A percentile compares a stretch with the other conserved stretches of the same genome.
These are phyloP conservation scores for Parus major DNA, from an alignment of 2,113 vertebrate genomes.

Conservation along the genomic window DNA sequence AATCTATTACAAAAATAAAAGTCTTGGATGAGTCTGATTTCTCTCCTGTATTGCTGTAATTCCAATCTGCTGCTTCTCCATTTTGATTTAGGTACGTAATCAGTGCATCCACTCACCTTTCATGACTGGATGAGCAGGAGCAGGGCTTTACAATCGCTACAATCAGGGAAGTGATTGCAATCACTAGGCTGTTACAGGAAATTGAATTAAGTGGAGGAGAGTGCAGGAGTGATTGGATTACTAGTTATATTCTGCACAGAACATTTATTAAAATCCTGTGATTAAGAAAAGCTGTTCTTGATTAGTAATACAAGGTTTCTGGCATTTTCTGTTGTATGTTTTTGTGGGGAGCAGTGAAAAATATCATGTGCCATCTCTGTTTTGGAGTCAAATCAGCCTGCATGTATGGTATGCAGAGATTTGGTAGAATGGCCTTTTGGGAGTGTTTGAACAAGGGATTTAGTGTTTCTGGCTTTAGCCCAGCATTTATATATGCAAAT, in stretches of 20 bases:
- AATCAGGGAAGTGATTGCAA: slow-evolving; percentile 17
- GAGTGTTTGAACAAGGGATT: not conserved
- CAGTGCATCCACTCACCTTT: not conserved
- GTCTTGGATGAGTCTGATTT: not conserved
- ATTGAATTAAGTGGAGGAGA: slow-evolving; percentile 17
- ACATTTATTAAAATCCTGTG: not conserved
- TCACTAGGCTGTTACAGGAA: not conserved
- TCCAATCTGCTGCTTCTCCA: not conserved
- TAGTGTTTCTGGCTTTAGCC: not conserved
- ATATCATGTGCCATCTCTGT: not conserved
- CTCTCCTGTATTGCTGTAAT: not conserved
- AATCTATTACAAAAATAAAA: not conserved
- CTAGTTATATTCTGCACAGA: not conserved
- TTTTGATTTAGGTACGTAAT: not conserved
- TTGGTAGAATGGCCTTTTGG: not conserved
- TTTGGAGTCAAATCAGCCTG: not conserved
- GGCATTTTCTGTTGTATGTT: not conserved
- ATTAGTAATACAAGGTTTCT: not conserved
- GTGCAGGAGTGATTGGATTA: not conserved
- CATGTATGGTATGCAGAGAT: not conserved
- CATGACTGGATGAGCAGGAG: not conserved
- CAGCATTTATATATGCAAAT: not conserved
- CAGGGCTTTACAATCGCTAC: not conserved
- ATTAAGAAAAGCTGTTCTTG: slow-evolving; percentile 25
- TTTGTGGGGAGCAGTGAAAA: not conserved